These are phyloP conservation scores for Drosophila suboccidentalis DNA, from an alignment of 2,888 invertebrate genomes.

Conservation along the genomic window DNA sequence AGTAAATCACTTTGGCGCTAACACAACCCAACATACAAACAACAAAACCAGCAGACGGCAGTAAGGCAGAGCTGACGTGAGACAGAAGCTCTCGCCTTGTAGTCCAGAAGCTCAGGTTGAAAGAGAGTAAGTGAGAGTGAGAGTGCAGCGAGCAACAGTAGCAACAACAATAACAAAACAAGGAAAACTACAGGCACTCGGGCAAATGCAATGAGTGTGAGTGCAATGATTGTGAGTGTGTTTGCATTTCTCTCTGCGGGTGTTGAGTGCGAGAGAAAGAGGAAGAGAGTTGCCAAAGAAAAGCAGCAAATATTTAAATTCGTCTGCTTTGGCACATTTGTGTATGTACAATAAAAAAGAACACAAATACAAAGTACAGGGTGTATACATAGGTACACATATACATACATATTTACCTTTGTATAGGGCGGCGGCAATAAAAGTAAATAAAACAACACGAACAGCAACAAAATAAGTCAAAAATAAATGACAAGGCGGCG, in stretches of 20 bases:
- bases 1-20: conserved; percentile 81
- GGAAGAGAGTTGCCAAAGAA: conserved; percentile 25
- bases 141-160: conserved; percentile 43
- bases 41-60: conserved; percentile 10
- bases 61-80: neutral
- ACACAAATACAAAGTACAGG: conserved; percentile 49
- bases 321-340: conserved; percentile 36
- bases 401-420: neutral
- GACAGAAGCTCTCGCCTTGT: conserved; percentile 13
- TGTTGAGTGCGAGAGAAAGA: neutral
- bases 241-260: conserved; percentile 18
- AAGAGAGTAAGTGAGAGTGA: conserved; percentile 5
- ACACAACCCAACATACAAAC: conserved; percentile 44
- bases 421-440: neutral
- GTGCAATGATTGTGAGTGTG: conserved; percentile 27
- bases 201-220: conserved; percentile 13
- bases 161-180: conserved; percentile 49
- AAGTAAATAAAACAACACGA: neutral
- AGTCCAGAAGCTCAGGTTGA: conserved; percentile 32
- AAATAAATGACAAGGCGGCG: conserved; percentile 6
- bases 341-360: conserved; percentile 48
- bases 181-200: conserved; percentile 37
- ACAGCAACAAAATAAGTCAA: neutral
- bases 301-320: conserved; percentile 69
- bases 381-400: neutral